A percentile compares a stretch with the other conserved stretches of the same genome.
Conservation (phyloP, 2,888 invertebrate species). For the Drosophila monieri region DNA sequence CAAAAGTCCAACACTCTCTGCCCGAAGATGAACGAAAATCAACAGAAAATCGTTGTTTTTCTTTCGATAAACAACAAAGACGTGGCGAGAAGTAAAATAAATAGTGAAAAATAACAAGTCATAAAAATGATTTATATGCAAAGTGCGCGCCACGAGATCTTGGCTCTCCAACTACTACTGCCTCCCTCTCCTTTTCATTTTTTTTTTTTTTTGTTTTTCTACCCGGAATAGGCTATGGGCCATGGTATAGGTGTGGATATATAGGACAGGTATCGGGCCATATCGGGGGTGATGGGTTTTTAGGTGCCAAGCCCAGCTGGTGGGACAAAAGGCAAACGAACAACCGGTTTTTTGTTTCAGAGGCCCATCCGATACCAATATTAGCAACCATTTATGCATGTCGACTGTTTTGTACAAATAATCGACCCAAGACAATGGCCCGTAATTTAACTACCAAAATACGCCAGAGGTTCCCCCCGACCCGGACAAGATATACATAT, state of each 20-base stretch:
- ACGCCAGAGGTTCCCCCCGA: constrained; percentile 50
- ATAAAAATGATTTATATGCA: constrained; percentile 80
- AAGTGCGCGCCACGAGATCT: constrained; percentile 65
- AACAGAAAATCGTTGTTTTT: constrained; percentile 43
- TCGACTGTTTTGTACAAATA: constrained; percentile 69
- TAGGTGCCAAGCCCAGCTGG: constrained; percentile 54
- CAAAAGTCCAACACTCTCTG: constrained; percentile 36
- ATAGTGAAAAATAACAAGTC: constrained; percentile 78
- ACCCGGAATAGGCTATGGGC: constrained; percentile 14
- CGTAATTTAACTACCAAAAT: constrained; percentile 78
- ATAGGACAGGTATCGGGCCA: constrained; percentile 16
- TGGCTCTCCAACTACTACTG: constrained; percentile 15
- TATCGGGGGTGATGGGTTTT: constrained; percentile 13
- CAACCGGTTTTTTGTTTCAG: constrained; percentile 21
- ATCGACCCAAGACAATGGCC: constrained; percentile 64
- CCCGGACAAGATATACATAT: background rate
- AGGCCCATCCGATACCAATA: constrained; percentile 51
- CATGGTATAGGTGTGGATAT: constrained; percentile 14
- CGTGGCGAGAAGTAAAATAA: constrained; percentile 64
- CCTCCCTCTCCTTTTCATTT: background rate
- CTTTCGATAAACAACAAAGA: constrained; percentile 63
- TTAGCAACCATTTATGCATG: constrained; percentile 78
- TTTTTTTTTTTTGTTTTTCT: background rate
- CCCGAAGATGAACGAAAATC: constrained; percentile 38
- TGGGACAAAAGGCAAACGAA: constrained; percentile 19